A percentile compares a stretch with the other conserved stretches of the same genome.
Conservation (phyloP, 2,797 vertebrate genomes). For the Rhinella marina region DNA sequence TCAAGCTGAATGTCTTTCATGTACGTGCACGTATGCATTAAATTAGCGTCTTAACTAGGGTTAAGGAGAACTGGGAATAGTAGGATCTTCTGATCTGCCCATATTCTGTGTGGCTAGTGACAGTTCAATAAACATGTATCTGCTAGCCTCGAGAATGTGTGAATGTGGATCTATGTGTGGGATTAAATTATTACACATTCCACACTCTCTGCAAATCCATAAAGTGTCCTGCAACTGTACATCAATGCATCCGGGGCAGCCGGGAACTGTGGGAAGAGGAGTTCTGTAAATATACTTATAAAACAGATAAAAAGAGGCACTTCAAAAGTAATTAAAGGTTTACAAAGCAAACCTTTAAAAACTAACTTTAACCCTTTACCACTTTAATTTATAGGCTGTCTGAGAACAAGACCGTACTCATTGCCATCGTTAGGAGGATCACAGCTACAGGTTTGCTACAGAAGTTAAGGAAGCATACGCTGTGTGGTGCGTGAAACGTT, state of each 20-base stretch:
- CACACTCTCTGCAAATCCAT: slow-evolving; percentile 43
- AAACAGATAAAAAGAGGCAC: slow-evolving; percentile 41
- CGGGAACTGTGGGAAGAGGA: slow-evolving; percentile 30
- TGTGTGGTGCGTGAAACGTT: neutral
- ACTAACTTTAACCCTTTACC: slow-evolving; percentile 8
- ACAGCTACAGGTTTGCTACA: neutral
- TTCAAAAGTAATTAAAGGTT: slow-evolving; percentile 55
- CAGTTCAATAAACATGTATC: slow-evolving; percentile 65
- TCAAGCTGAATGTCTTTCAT: slow-evolving; percentile 68
- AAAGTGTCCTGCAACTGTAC: slow-evolving; percentile 36
- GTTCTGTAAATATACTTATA: slow-evolving; percentile 37
- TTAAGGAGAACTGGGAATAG: slow-evolving; percentile 71
- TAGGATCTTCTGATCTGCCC: slow-evolving; percentile 49
- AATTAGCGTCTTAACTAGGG: slow-evolving; percentile 70
- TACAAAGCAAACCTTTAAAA: slow-evolving; percentile 37
- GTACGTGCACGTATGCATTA: slow-evolving; percentile 66
- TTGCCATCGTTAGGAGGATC: neutral
- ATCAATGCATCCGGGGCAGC: slow-evolving; percentile 27
- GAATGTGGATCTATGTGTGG: slow-evolving; percentile 31
- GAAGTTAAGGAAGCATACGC: neutral
- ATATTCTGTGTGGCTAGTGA: slow-evolving; percentile 63
- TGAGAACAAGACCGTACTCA: slow-evolving; percentile 26
- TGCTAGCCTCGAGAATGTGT: slow-evolving; percentile 58
- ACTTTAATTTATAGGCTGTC: slow-evolving; percentile 32
- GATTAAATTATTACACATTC: slow-evolving; percentile 55